Base-by-base conservation (phyloP, 2,888 invertebrate species). In the Toxonevra muliebris region DNA sequence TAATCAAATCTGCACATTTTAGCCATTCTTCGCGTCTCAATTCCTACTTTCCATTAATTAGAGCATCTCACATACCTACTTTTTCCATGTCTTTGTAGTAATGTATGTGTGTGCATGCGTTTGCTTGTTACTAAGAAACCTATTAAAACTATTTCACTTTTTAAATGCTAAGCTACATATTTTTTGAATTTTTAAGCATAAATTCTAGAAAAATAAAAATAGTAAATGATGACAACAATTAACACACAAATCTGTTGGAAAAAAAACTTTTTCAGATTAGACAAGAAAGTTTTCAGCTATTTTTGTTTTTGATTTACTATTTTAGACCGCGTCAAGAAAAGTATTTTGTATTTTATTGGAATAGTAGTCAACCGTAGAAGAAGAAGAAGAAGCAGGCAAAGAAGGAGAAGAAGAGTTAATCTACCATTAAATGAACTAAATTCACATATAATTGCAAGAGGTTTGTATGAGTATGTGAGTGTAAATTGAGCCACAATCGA, bases 391-490 rank as follows among this genome's bases (percentile, higher is more conserved):
- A 69, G 55, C 41, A 66, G 30, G 52, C 58, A 59, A 64, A 68
- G 55, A 66, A 69, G 50, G 64, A 65, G 43, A 69, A 68, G 61
- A 65, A 63, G 70, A 70, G 70, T 70, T 70, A 77, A 80, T 80
- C 77, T 76, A 74, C 73, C 77, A 78, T 77, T 78, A 78, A 81
- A 80, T 80, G 79, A 75, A 76, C 78, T 76, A 76, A 80, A 80
- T 69, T 71, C 62, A 58, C 64, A 42, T 55, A 52, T 76, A 75
- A 75, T 74, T 76, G 76, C 71, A 73, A 75, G 63, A 77, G 55
- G 63, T n/a, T n/a, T n/a, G n/a, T n/a, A n/a, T n/a, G 20, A 41
- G 54, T 17, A 54, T 13, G 41, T 17, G 15, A 7, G 13, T 42
- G 41, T 40, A 53, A 53, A 42, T 41, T 62, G 19, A 20, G 15